Evolutionary conservation across 2,797 vertebrate species (phyloP).

Genomic region (Leptoclinus maculatus): DNA sequence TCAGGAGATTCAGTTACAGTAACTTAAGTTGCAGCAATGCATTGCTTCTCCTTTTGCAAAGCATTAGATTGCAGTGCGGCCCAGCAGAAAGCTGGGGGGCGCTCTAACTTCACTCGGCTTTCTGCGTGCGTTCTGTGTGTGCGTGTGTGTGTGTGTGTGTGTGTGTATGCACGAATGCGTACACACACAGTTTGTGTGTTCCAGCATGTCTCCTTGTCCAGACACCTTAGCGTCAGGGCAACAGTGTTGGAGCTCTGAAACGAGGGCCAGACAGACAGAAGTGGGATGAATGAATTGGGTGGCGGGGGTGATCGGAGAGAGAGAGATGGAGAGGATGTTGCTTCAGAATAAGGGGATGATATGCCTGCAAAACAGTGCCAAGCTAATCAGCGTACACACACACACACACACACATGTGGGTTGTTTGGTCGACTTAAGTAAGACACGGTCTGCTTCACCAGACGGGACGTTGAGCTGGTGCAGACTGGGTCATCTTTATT

Average conservation of each 20-base stretch:
- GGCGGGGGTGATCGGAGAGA: conserved; percentile 60
- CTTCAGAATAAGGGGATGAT: conserved; percentile 70
- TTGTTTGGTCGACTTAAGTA: conserved; percentile 75
- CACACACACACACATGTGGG: conserved; percentile 51
- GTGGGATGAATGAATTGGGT: conserved; percentile 79
- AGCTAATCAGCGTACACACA: conserved; percentile 69
- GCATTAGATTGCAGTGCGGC: conserved; percentile 43
- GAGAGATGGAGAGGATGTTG: conserved; percentile 39
- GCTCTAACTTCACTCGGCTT: conserved; percentile 76
- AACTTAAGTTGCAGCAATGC: conserved; percentile 18
- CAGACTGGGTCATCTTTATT: conserved; percentile 71
- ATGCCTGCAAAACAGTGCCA: conserved; percentile 76
- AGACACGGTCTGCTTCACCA: conserved; percentile 78
- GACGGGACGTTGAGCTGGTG: conserved; percentile 63
- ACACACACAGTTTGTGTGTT: no score
- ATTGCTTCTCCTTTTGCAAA: conserved; percentile 17
- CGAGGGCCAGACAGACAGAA: conserved; percentile 77
- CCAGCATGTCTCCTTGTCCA: conserved; percentile 78
- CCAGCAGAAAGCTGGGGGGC: conserved; percentile 73
- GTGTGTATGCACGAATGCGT: no score
- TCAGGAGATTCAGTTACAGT: background rate
- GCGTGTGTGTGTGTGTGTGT: conserved; percentile 33
- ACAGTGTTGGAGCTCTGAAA: conserved; percentile 78
- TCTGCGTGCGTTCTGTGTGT: conserved; percentile 38
- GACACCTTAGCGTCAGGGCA: conserved; percentile 81